Conservation (phyloP, 2,888 invertebrate genomes). For the Eupsilia transversa region DNA sequence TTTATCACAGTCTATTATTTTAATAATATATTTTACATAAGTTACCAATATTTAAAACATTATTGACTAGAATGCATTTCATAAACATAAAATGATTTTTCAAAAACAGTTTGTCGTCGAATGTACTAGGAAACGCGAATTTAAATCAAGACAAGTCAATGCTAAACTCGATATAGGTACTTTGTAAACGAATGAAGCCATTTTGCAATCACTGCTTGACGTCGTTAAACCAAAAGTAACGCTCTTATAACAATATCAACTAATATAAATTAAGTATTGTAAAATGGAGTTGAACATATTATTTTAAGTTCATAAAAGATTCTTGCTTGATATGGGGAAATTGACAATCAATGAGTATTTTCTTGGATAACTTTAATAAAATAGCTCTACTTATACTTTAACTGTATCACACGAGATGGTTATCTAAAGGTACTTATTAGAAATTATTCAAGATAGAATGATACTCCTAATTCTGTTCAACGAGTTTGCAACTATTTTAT, state of each 20-base stretch:
- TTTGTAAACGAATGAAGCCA: conserved; percentile 64
- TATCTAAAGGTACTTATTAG: no score
- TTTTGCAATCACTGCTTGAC: conserved; percentile 55
- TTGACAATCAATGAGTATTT: neutral
- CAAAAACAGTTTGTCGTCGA: conserved; percentile 43
- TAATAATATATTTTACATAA: neutral
- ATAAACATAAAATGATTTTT: neutral
- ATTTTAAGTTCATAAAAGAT: neutral
- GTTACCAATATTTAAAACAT: neutral
- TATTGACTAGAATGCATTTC: neutral
- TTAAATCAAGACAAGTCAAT: conserved; percentile 75
- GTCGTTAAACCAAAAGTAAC: conserved; percentile 51
- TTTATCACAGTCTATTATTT: neutral
- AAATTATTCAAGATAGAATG: neutral
- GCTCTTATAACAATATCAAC: conserved; percentile 40
- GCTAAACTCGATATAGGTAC: conserved; percentile 65
- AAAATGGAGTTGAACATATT: neutral
- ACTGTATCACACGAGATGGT: neutral
- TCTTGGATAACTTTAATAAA: neutral
- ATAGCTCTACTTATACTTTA: neutral
- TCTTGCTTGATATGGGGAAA: neutral
- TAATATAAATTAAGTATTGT: conserved; percentile 45
- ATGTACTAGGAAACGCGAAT: conserved; percentile 77
- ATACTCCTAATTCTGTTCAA: neutral
- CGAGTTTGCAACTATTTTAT: neutral